phyloP scores from a whole-genome alignment of 1,140 invertebrate genomes.

The Magallana ariakensis region DNA sequence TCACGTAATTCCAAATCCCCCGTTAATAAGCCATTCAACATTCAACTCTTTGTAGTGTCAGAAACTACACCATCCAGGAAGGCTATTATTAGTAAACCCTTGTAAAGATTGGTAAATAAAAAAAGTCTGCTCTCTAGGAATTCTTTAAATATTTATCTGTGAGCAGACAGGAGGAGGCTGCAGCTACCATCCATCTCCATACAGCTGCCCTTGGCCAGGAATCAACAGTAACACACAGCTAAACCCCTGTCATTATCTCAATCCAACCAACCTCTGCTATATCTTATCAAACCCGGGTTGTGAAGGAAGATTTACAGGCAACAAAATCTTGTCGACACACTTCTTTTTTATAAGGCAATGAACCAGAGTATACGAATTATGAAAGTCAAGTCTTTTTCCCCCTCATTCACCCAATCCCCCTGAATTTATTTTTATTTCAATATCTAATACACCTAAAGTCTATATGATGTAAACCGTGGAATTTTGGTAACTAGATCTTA shows the following conservation, averaged over 20 bases:
- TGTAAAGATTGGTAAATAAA: slow-evolving; percentile 22
- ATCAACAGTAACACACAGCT: background rate
- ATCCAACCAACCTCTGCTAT: background rate
- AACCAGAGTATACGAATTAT: background rate
- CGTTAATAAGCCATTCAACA: slow-evolving; percentile 26
- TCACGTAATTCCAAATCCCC: background rate
- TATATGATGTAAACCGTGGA: background rate
- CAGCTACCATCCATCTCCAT: background rate
- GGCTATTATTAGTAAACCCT: slow-evolving; percentile 30
- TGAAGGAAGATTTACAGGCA: slow-evolving; percentile 1
- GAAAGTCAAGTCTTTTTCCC: background rate
- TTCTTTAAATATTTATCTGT: slow-evolving; percentile 36
- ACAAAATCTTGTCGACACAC: slow-evolving; percentile 4
- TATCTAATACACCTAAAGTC: background rate
- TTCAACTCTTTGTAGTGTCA: slow-evolving; percentile 38
- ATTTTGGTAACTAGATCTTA: background rate
- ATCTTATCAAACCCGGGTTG: background rate
- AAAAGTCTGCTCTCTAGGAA: background rate
- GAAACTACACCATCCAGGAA: slow-evolving; percentile 4
- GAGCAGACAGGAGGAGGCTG: slow-evolving; percentile 19
- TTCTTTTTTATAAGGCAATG: background rate
- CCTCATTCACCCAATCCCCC: background rate
- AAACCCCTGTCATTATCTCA: slow-evolving; percentile 26
- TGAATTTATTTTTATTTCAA: background rate
- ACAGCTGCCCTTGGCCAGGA: slow-evolving; percentile 15